Base-by-base conservation (phyloP, 1,140 invertebrate species). In the Heliconius congener region DNA sequence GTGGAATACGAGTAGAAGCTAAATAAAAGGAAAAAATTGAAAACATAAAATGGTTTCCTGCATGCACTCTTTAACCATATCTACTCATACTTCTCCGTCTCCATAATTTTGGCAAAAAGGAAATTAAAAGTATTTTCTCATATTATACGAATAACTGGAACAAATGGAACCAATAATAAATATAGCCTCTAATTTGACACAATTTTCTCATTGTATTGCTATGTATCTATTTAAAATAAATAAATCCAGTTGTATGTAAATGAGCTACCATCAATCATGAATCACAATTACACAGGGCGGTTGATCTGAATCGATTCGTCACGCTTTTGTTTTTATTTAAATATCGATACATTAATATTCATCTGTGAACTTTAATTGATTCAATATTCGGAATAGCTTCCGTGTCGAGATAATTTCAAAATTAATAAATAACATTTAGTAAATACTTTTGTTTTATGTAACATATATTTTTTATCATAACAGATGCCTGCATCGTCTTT, bases 251-350 rank as follows among this genome's bases (percentile, higher is more conserved):
- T 66, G 60, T 66, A 66, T 66, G 60, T 30, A 66, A 66, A 66
- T 66, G 1, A 30, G 57, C 9, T 23, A 11, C 11, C 60, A 66
- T 66, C 60, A 30, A 13, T 30, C 60, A 30, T 27, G 23, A 23
- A 66, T 18, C 3, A 30, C 60, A 72, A 42, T 72, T 72, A 55
- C 27, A 30, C 46, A 71, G 8, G 6, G 11, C 71, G 76, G 23
- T 50, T 73, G 76, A 78, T 73, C 37, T 46, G 71, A 57, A 73
- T 78, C 34, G 46, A 78, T 78, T 78, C 71, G 76, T 78, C 76
- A 78, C 76, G 76, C 76, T 57, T 78, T 66, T 78, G 71, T 73
- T 30, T 73, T 60, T 39, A 78, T 78, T 78, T 78, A 73, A 78
- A 78, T 78, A 55, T 76, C 74, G 34, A 50, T 23, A 71, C 23